Percentiles rank a stretch among this genome's conserved stretches.
Conservation (phyloP, 2,888 invertebrate genomes). For the Pterostichus madidus region DNA sequence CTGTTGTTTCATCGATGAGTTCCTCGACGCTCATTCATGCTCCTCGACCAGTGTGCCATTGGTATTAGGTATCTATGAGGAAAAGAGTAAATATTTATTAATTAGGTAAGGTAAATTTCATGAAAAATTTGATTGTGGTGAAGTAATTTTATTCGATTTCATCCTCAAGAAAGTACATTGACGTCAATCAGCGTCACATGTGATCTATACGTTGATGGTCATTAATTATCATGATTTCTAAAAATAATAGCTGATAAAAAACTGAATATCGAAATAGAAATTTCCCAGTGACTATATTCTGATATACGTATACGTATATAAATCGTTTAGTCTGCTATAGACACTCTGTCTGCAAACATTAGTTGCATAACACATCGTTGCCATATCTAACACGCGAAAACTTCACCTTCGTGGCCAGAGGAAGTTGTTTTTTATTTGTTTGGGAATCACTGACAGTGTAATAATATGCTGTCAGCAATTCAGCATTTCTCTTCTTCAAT, state of each 20-base stretch:
- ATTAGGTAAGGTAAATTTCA: no score
- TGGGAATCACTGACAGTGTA: background rate
- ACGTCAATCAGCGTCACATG: slow-evolving; percentile 10
- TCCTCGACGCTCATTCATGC: no score
- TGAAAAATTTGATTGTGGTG: no score
- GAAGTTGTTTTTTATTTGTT: background rate
- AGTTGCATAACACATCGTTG: slow-evolving; percentile 18
- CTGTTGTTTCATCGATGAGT: no score
- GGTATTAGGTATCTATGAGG: no score
- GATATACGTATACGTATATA: background rate
- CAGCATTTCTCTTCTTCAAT: background rate
- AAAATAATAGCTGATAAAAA: slow-evolving; percentile 27
- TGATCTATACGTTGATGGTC: background rate
- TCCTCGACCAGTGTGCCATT: no score
- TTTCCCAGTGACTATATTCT: slow-evolving; percentile 10
- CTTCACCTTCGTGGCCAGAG: no score
- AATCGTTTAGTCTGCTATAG: background rate
- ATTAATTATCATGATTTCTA: slow-evolving; percentile 5
- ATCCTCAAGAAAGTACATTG: slow-evolving; percentile 19
- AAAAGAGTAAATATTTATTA: no score
- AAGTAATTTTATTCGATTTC: background rate
- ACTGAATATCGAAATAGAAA: background rate
- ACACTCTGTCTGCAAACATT: slow-evolving; percentile 15
- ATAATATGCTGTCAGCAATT: background rate
- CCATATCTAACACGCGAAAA: background rate